Evolutionary conservation across 2,888 invertebrate species (phyloP).

Genomic region (Hypomecis atomaria): DNA sequence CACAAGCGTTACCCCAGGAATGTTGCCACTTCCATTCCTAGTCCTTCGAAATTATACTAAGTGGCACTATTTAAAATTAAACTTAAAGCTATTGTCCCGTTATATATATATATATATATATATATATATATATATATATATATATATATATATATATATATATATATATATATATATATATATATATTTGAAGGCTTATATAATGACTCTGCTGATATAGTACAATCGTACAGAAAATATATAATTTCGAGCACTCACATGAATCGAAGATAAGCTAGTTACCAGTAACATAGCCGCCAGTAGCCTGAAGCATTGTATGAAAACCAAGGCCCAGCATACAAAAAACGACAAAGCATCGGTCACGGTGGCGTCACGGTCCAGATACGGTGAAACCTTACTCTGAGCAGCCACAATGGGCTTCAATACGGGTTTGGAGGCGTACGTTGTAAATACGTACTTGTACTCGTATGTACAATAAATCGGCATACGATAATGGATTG

Average conservation of each 20-base stretch:
- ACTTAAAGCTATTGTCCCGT: too few species aligned
- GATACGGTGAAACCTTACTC: slow-evolving; percentile 33
- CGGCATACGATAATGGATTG: neutral
- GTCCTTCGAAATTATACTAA: too few species aligned
- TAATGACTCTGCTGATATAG: too few species aligned
- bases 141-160: too few species aligned
- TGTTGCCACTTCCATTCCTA: too few species aligned
- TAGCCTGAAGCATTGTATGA: neutral
- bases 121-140: too few species aligned
- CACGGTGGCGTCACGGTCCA: slow-evolving; percentile 43
- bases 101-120: too few species aligned
- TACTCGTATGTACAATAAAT: neutral
- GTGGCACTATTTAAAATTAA: too few species aligned
- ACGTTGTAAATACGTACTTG: neutral
- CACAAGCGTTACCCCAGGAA: too few species aligned
- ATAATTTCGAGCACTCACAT: neutral
- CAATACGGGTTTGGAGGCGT: slow-evolving; percentile 18
- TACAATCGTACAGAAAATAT: too few species aligned
- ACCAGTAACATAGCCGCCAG: neutral
- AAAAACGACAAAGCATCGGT: slow-evolving; percentile 33
- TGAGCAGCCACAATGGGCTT: slow-evolving; percentile 25
- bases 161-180: too few species aligned
- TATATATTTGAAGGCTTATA: too few species aligned
- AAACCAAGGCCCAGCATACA: slow-evolving; percentile 19
- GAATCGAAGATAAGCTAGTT: neutral